These are phyloP conservation scores for Tribolium madens DNA, from an alignment of 1,140 invertebrate genomes.

Conservation along the genomic window DNA sequence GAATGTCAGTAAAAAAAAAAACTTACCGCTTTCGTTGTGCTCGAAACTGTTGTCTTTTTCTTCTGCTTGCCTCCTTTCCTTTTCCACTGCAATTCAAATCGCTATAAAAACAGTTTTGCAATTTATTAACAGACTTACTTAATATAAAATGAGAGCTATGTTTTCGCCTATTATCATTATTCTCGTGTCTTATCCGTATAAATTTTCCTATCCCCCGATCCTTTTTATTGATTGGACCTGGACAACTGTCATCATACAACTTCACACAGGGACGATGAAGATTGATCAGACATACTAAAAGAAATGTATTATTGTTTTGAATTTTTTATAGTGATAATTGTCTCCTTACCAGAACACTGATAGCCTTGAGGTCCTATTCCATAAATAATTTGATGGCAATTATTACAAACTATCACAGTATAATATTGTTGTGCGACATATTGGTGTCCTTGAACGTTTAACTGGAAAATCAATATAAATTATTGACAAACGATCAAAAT, in stretches of 20 bases:
- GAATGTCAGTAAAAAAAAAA: no score
- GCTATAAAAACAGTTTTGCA: not conserved
- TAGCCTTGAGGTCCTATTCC: slow-evolving; percentile 95
- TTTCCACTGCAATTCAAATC: slow-evolving; percentile 58
- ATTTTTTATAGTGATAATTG: not conserved
- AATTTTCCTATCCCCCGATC: slow-evolving; percentile 79
- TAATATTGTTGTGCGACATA: slow-evolving; percentile 90
- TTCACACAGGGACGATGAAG: slow-evolving; percentile 88
- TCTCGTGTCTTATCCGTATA: slow-evolving; percentile 77
- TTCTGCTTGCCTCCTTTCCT: slow-evolving; percentile 59
- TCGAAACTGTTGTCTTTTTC: slow-evolving; percentile 60
- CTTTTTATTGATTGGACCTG: slow-evolving; percentile 80
- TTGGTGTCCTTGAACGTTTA: slow-evolving; percentile 88
- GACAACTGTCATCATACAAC: slow-evolving; percentile 86
- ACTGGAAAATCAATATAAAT: slow-evolving; percentile 67
- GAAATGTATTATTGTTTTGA: slow-evolving; percentile 46
- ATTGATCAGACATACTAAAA: slow-evolving; percentile 87
- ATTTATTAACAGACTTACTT: slow-evolving; percentile 64
- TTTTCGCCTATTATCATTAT: slow-evolving; percentile 67
- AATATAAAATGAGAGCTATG: slow-evolving; percentile 66
- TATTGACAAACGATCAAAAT: slow-evolving; percentile 38
- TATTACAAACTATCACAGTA: slow-evolving; percentile 90
- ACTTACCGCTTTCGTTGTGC: slow-evolving; percentile 61
- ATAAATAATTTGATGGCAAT: slow-evolving; percentile 92
- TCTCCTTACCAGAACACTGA: slow-evolving; percentile 81